These are phyloP conservation scores for Apotomis turbidana DNA, from an alignment of 2,888 invertebrate species.

Conservation along the genomic window DNA sequence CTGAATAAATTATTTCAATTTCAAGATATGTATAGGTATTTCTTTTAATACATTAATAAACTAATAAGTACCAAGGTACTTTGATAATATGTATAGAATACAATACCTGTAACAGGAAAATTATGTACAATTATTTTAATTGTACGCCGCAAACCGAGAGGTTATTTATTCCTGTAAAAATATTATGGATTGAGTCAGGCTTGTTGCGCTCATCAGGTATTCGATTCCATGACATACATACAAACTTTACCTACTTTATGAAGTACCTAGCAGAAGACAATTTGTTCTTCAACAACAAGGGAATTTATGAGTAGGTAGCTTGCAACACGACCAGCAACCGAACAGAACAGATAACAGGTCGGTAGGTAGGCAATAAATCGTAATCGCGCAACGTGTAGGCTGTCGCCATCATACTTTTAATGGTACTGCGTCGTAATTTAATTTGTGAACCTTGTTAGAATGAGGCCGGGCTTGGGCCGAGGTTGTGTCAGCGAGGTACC, in stretches of 20 bases:
- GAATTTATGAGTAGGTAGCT: neutral
- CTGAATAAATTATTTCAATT: too few relatives aligned
- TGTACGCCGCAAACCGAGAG: slow-evolving; percentile 11
- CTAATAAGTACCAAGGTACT: neutral
- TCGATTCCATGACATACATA: neutral
- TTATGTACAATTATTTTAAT: slow-evolving; percentile 11
- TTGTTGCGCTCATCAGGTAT: neutral
- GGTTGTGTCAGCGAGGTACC: slow-evolving; percentile 55
- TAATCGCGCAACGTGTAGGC: slow-evolving; percentile 30
- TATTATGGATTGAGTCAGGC: slow-evolving; percentile 6
- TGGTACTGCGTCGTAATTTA: slow-evolving; percentile 67
- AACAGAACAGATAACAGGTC: slow-evolving; percentile 24
- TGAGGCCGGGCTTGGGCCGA: slow-evolving; percentile 64
- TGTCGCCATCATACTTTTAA: slow-evolving; percentile 50
- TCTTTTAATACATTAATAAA: neutral
- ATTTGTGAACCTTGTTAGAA: slow-evolving; percentile 64
- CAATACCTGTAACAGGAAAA: slow-evolving; percentile 23
- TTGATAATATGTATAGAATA: neutral
- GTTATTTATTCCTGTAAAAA: slow-evolving; percentile 21
- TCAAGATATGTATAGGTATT: neutral
- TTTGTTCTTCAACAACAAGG: neutral
- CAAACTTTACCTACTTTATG: too few relatives aligned
- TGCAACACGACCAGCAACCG: neutral
- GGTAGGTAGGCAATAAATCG: slow-evolving; percentile 34
- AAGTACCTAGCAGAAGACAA: neutral